Conservation (phyloP, 2,888 invertebrate genomes). For the Epinotia demarniana region DNA sequence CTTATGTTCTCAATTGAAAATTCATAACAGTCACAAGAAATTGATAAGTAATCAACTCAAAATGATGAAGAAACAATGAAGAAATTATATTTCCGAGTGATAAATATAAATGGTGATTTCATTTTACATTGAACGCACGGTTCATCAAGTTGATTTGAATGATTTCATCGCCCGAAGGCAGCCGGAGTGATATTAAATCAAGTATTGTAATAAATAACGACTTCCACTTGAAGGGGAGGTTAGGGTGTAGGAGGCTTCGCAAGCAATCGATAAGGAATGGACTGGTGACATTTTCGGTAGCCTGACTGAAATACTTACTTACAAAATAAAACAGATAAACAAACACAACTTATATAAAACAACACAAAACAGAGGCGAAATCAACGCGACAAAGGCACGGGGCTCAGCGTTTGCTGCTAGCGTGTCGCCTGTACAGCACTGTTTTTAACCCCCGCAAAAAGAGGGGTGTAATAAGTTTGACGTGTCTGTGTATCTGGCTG, state of each 20-base stretch:
- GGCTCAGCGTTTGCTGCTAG: too few species aligned
- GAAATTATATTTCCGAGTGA: neutral
- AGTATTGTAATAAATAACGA: slow-evolving; percentile 39
- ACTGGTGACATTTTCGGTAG: neutral
- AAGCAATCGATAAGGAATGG: neutral
- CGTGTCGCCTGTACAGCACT: too few species aligned
- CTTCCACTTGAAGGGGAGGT: slow-evolving; percentile 26
- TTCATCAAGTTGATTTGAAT: slow-evolving; percentile 43
- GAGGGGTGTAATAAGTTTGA: too few species aligned
- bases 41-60: neutral
- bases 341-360: too few species aligned
- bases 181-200: slow-evolving; percentile 38
- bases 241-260: neutral
- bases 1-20: neutral
- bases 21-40: neutral
- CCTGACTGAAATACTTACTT: too few species aligned
- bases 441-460: too few species aligned
- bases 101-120: slow-evolving; percentile 23
- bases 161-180: slow-evolving; percentile 32
- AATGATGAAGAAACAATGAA: slow-evolving; percentile 11
- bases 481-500: too few species aligned
- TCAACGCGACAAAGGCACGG: too few species aligned
- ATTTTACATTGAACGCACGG: slow-evolving; percentile 30
- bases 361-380: too few species aligned
- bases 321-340: too few species aligned